phyloP scores from a whole-genome alignment of 2,888 invertebrate genomes.

The Odontomyia ornata region DNA sequence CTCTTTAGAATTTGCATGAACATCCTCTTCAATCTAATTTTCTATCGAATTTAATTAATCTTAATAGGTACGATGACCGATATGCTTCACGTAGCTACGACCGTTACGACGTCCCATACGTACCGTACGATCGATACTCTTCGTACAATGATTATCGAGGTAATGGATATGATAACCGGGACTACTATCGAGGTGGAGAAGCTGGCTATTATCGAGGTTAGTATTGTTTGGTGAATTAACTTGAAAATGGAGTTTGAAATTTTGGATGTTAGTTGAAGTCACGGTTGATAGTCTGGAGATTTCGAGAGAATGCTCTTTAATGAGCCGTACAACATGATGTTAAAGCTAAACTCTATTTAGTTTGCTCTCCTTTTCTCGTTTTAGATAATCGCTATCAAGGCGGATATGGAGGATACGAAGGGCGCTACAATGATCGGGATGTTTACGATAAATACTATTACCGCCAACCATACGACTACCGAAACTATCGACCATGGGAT shows the following conservation, averaged over 20 bases:
- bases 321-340: not conserved
- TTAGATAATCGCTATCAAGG: conserved; percentile 56
- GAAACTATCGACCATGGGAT: conserved; percentile 63
- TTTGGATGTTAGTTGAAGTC: not conserved
- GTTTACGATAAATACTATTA: conserved; percentile 60
- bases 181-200: conserved; percentile 55
- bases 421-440: conserved; percentile 57
- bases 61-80: conserved; percentile 50
- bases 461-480: conserved; percentile 58
- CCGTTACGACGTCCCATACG: conserved; percentile 53
- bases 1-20: conserved; percentile 25
- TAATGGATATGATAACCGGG: conserved; percentile 61
- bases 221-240: not conserved
- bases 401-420: conserved; percentile 52
- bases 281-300: not conserved
- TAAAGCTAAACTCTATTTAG: not conserved
- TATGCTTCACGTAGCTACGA: conserved; percentile 43
- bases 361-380: not conserved
- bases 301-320: not conserved
- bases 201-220: conserved; percentile 54
- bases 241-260: not conserved
- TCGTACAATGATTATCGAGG: conserved; percentile 52
- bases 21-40: conserved; percentile 1
- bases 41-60: conserved; percentile 35
- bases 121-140: conserved; percentile 25